These are phyloP conservation scores for Apogon talboti DNA, from an alignment of 2,797 vertebrate species.

Conservation along the genomic window DNA sequence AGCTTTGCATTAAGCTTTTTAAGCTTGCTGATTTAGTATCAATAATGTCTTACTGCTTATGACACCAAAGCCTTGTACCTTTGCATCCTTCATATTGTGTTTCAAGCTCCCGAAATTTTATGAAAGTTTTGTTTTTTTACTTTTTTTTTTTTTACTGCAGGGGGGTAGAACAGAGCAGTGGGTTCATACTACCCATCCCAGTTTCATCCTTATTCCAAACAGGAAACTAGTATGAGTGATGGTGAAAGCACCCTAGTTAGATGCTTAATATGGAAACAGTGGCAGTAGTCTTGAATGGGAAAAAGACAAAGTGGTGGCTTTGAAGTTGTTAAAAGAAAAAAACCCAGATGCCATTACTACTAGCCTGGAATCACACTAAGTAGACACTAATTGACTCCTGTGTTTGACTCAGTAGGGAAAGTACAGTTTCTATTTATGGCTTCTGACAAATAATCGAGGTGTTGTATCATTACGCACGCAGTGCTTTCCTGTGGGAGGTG, in stretches of 20 bases:
- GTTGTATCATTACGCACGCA: background rate
- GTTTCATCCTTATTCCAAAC: background rate
- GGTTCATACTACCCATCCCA: background rate
- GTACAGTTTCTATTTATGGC: background rate
- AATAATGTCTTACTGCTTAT: too few relatives aligned
- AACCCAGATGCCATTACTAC: background rate
- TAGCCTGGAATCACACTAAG: background rate
- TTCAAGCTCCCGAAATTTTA: too few relatives aligned
- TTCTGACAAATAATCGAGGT: background rate
- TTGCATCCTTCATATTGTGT: too few relatives aligned
- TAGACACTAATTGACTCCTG: background rate
- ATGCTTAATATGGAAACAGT: background rate
- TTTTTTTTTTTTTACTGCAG: too few relatives aligned
- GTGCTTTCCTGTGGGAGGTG: conserved; percentile 7
- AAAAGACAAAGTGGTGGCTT: background rate
- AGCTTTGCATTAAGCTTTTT: too few relatives aligned
- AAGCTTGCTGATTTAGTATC: too few relatives aligned
- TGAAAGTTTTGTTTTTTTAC: too few relatives aligned
- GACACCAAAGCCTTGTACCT: too few relatives aligned
- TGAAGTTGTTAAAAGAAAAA: background rate
- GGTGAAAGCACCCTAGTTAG: background rate
- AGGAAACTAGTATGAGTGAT: background rate
- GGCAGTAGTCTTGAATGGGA: background rate
- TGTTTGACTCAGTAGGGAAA: background rate
- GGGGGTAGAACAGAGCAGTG: too few relatives aligned